phyloP scores from a whole-genome alignment of 2,888 invertebrate genomes.

The Therioaphis trifolii region DNA sequence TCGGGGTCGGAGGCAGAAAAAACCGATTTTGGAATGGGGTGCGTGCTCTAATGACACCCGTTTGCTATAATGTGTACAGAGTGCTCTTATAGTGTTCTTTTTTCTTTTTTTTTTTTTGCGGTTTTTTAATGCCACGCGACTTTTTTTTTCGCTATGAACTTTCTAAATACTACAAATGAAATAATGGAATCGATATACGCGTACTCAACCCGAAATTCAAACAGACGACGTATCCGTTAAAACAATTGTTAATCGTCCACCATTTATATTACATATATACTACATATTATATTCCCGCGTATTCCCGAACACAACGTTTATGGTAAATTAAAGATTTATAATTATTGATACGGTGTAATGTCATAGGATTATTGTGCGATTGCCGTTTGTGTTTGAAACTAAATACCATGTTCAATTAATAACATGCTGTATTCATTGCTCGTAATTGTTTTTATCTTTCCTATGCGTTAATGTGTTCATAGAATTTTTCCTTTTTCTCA shows the following conservation, averaged over 20 bases:
- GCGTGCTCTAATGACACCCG: conserved; percentile 50
- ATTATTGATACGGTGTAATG: no score
- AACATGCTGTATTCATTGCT: no score
- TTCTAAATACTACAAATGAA: neutral
- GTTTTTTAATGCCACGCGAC: conserved; percentile 27
- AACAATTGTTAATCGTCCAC: neutral
- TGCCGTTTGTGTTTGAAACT: no score
- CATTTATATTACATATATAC: no score
- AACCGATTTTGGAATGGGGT: conserved; percentile 27
- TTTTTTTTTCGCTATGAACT: conserved; percentile 11
- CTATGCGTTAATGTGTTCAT: no score
- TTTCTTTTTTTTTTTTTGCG: conserved; percentile 9
- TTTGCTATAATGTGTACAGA: conserved; percentile 14
- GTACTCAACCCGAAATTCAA: neutral
- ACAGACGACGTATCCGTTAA: neutral
- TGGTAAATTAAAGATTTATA: no score
- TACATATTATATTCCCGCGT: no score
- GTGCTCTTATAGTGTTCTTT: conserved; percentile 11
- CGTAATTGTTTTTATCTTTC: no score
- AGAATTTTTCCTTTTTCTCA: no score
- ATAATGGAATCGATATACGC: neutral
- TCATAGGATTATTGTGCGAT: no score
- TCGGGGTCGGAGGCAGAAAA: conserved; percentile 35
- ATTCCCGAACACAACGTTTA: no score
- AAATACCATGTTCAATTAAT: no score